Conservation (phyloP, 2,888 invertebrate genomes). For the Drosophila nr. medialis region DNA sequence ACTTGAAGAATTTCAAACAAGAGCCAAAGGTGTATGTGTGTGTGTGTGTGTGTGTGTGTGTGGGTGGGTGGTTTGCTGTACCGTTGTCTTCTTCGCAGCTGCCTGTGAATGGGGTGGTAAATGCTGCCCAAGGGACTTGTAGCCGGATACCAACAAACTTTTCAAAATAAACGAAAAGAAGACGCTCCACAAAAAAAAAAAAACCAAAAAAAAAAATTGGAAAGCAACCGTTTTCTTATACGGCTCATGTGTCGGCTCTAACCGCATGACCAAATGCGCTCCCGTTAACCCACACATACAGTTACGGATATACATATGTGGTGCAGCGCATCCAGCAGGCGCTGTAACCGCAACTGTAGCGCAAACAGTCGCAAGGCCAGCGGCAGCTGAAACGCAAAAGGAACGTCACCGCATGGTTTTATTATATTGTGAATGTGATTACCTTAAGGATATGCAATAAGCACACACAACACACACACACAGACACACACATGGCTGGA, state of each 20-base stretch:
- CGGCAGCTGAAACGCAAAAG: slow-evolving; percentile 71
- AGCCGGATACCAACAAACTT: slow-evolving; percentile 83
- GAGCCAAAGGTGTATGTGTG: slow-evolving; percentile 46
- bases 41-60: slow-evolving; percentile 32
- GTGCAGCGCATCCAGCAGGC: slow-evolving; percentile 40
- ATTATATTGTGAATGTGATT: slow-evolving; percentile 82
- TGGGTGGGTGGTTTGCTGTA: slow-evolving; percentile 31
- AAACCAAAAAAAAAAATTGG: slow-evolving; percentile 3
- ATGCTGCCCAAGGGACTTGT: slow-evolving; percentile 84
- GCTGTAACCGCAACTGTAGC: slow-evolving; percentile 26
- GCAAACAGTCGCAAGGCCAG: slow-evolving; percentile 44
- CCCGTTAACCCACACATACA: slow-evolving; percentile 1
- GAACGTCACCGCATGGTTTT: slow-evolving; percentile 82
- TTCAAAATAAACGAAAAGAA: slow-evolving; percentile 68
- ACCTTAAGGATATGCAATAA: slow-evolving; percentile 82
- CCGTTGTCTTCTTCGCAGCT: slow-evolving; percentile 58
- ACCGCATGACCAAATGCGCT: slow-evolving; percentile 35
- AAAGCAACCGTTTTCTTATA: slow-evolving; percentile 32
- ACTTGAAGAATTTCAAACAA: slow-evolving; percentile 69
- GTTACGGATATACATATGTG: background rate
- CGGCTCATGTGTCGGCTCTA: slow-evolving; percentile 33
- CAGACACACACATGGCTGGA: slow-evolving; percentile 1
- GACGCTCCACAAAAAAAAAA: slow-evolving; percentile 47
- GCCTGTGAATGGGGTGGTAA: slow-evolving; percentile 83
- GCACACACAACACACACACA: slow-evolving; percentile 53